Evolutionary conservation across 2,888 invertebrate genomes (phyloP).

Genomic region (Platynereis dumerilii): DNA sequence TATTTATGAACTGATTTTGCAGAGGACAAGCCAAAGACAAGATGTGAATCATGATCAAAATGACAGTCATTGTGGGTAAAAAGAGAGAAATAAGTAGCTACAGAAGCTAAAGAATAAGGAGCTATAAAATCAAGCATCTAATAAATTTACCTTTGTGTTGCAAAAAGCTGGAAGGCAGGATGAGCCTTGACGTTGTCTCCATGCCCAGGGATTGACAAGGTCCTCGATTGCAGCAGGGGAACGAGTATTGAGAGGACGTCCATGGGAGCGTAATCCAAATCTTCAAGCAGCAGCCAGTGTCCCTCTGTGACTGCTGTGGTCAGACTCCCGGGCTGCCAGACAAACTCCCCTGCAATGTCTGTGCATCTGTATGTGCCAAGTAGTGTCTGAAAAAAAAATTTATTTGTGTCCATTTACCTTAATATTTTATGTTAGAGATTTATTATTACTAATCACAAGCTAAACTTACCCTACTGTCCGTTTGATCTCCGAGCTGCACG

Average conservation of each 20-base stretch:
- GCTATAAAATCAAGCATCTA: too few species aligned
- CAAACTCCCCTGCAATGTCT: slow-evolving; percentile 95
- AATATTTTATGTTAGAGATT: too few species aligned
- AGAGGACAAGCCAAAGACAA: too few species aligned
- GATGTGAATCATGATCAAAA: too few species aligned
- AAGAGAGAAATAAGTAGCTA: too few species aligned
- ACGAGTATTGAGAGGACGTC: slow-evolving; percentile 90
- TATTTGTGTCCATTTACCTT: too few species aligned
- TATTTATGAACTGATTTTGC: too few species aligned
- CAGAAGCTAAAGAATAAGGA: too few species aligned
- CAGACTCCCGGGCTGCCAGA: slow-evolving; percentile 94
- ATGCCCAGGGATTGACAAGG: slow-evolving; percentile 86
- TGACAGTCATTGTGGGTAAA: too few species aligned
- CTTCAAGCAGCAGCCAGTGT: slow-evolving; percentile 91
- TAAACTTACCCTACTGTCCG: slow-evolving; percentile 80
- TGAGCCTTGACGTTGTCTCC: slow-evolving; percentile 80
- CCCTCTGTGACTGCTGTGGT: slow-evolving; percentile 70
- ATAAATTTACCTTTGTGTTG: slow-evolving; percentile 73
- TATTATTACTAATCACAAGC: not conserved
- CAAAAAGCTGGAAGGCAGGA: slow-evolving; percentile 89
- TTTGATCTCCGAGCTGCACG: slow-evolving; percentile 95
- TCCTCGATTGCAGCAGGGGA: slow-evolving; percentile 82
- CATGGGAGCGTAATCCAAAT: slow-evolving; percentile 90
- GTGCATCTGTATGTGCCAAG: slow-evolving; percentile 93
- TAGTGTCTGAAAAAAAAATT: slow-evolving; percentile 68